These are phyloP conservation scores for Galaxias olidus DNA, from an alignment of 2,797 vertebrate genomes.

Conservation along the genomic window DNA sequence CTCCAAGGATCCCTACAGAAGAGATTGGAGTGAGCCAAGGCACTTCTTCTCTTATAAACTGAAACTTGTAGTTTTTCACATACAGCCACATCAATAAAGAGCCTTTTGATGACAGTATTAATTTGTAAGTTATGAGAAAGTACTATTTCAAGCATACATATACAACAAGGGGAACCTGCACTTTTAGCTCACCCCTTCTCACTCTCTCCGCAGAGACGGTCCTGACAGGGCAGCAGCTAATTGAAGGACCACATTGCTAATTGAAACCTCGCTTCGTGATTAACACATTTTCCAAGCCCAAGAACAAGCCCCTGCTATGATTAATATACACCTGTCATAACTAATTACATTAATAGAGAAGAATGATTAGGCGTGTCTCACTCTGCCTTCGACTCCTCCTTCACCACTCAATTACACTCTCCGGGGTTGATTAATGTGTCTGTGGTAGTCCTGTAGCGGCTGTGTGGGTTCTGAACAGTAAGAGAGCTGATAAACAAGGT, in stretches of 20 bases:
- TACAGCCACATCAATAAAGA: too few relatives aligned
- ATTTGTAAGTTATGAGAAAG: background rate
- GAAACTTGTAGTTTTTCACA: too few relatives aligned
- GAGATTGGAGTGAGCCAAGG: too few relatives aligned
- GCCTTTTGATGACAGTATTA: too few relatives aligned
- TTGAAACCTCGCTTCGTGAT: conserved; percentile 54
- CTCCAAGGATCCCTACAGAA: too few relatives aligned
- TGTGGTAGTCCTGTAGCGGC: conserved; percentile 17
- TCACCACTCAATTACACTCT: conserved; percentile 43
- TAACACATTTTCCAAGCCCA: conserved; percentile 57
- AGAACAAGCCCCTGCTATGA: conserved; percentile 47
- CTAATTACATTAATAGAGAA: conserved; percentile 60
- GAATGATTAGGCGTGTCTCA: conserved; percentile 58
- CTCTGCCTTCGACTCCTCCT: conserved; percentile 45
- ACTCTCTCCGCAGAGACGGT: conserved; percentile 5
- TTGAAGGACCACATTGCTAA: conserved; percentile 46
- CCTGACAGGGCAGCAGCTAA: conserved; percentile 23
- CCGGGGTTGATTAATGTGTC: conserved; percentile 45
- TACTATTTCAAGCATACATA: conserved; percentile 1
- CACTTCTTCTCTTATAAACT: too few relatives aligned
- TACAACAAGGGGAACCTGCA: too few relatives aligned
- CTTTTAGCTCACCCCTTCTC: conserved; percentile 12
- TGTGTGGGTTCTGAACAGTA: conserved; percentile 32
- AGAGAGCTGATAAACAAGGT: conserved; percentile 30
- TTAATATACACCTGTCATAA: conserved; percentile 70